Evolutionary conservation across 1,140 invertebrate genomes (phyloP), one percentile per base, ranked within the genome.

Genomic region (Sweltsa coloradensis): DNA sequence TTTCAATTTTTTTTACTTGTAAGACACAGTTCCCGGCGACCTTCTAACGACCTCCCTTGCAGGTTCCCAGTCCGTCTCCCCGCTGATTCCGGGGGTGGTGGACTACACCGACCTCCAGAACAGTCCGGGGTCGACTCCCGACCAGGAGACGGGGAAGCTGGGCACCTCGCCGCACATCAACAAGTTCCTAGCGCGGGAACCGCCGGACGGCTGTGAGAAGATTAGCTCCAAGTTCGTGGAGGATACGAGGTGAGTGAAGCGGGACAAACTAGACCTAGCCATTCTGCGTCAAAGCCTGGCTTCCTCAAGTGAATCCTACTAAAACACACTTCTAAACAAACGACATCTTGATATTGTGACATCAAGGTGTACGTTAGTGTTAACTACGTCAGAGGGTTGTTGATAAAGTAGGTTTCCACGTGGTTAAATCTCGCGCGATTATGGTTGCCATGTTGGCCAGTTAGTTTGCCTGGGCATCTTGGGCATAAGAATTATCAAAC

Each of bases 151-250:
- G 54, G 34, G 63, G 55, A 66, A 65, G 54, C 55, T 71, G 26
- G 81, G 81, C 16, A 82, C 83, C 49, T 88, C 85, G 52, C 86
- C 85, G 37, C 81, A 84, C 58, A 87, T 87, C 60, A 85, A 85
- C 60, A 79, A 78, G 62, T 89, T 88, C 65, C 71, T 89, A 55
- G 83, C 85, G 25, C 71, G 85, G 50, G 84, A 88, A 68, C 86
- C 86, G 45, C 86, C 86, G 21, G 85, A 89, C 74, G 86, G 86
- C 60, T 90, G 85, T 75, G 85, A 90, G 71, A 83, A 83, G 68
- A 73, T 78, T 64, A 65, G 53, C 49, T 62, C 79, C 45, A 83
- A 81, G 68, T 75, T 76, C 58, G 67, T 71, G 53, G 76, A 78
- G 59, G 76, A 79, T 64, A 63, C 64, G 58, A 76, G 72, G 76